These are phyloP conservation scores for Sipunculus nudus DNA, from an alignment of 2,888 invertebrate species.

Conservation along the genomic window DNA sequence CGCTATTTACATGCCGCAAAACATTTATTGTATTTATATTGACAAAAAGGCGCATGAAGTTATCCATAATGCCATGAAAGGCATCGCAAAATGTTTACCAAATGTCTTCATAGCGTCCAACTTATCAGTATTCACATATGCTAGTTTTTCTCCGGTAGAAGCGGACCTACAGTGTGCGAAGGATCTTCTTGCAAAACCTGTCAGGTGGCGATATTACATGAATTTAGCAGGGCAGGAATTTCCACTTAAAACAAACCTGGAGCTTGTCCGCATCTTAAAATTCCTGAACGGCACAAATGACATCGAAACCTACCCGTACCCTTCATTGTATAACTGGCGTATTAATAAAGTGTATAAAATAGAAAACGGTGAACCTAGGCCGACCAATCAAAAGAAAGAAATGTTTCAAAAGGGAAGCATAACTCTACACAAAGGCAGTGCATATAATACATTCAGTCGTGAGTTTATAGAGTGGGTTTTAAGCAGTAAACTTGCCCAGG, in stretches of 20 bases:
- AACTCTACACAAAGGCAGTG: slow-evolving; percentile 51
- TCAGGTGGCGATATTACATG: slow-evolving; percentile 43
- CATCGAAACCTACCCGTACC: slow-evolving; percentile 30
- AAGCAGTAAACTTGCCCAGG: slow-evolving; percentile 39
- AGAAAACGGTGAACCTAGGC: not conserved
- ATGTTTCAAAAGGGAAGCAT: slow-evolving; percentile 19
- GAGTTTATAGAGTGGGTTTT: slow-evolving; percentile 54
- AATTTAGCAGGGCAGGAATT: slow-evolving; percentile 46
- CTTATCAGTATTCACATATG: slow-evolving; percentile 36
- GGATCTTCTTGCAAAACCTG: slow-evolving; percentile 19
- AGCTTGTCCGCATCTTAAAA: slow-evolving; percentile 39
- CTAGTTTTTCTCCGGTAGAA: slow-evolving; percentile 36
- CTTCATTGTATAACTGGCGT: slow-evolving; percentile 4
- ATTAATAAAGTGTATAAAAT: not conserved
- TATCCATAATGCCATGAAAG: slow-evolving; percentile 21
- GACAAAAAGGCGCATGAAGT: slow-evolving; percentile 29
- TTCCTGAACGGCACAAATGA: slow-evolving; percentile 40
- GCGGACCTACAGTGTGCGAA: slow-evolving; percentile 43
- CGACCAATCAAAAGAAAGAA: slow-evolving; percentile 1
- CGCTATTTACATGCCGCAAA: slow-evolving; percentile 43
- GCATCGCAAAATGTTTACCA: slow-evolving; percentile 31
- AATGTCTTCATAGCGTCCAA: slow-evolving; percentile 40
- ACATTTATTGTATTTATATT: slow-evolving; percentile 45
- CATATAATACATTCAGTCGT: slow-evolving; percentile 54
- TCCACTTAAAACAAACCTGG: slow-evolving; percentile 45